phyloP scores from a whole-genome alignment of 2,888 invertebrate genomes.

The Muschampia plurimacula region DNA sequence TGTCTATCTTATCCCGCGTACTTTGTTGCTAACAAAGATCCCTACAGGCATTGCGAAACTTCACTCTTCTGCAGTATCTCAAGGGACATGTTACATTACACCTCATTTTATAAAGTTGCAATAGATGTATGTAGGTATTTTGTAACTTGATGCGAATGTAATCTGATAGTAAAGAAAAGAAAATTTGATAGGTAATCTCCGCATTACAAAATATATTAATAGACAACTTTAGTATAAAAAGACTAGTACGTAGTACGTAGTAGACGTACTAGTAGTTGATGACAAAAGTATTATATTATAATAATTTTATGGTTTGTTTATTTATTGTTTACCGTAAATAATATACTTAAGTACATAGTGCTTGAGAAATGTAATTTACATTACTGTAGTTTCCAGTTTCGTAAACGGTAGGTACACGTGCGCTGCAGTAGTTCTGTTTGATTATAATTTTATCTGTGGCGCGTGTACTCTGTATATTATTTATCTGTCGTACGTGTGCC shows the following conservation, averaged over 20 bases:
- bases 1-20: not conserved
- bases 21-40: not conserved
- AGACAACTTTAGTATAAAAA: no score
- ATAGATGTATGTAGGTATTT: no score
- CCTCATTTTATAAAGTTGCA: no score
- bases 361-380: constrained; percentile 13
- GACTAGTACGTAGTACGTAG: no score
- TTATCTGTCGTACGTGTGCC: constrained; percentile 22
- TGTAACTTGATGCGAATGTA: no score
- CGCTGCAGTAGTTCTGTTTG: constrained; percentile 31
- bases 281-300: not conserved
- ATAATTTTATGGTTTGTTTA: not conserved
- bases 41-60: not conserved
- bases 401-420: constrained; percentile 37
- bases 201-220: no score
- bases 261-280: no score
- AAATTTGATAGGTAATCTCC: no score
- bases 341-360: constrained; percentile 1
- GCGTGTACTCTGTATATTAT: constrained; percentile 19
- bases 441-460: constrained; percentile 36
- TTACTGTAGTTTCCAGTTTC: constrained; percentile 28
- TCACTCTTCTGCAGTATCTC: not conserved
- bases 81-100: not conserved
- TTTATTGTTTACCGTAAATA: no score
- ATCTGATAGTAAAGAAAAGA: no score